Evolutionary conservation across 1,140 invertebrate genomes (phyloP).

Genomic region (Eurosta solidaginis): DNA sequence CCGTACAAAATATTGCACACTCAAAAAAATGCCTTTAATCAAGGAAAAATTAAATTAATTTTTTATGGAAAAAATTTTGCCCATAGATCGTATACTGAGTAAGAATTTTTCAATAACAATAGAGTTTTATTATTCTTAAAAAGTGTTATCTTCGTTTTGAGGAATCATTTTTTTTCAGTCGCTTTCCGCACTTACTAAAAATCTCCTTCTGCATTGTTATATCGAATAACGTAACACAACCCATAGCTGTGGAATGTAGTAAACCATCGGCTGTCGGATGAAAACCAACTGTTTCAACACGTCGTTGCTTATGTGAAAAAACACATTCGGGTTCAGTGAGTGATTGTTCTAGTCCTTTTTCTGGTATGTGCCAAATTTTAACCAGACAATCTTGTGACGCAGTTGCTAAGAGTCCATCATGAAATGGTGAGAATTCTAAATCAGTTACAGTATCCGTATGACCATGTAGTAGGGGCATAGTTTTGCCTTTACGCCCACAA

Average conservation of each 20-base stretch:
- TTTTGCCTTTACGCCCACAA: conserved; percentile 83
- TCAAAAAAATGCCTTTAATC: too few relatives aligned
- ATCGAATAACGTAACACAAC: conserved; percentile 85
- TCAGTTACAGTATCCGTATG: conserved; percentile 92
- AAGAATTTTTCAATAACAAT: too few relatives aligned
- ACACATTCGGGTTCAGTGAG: conserved; percentile 78
- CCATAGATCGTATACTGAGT: too few relatives aligned
- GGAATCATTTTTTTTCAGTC: too few relatives aligned
- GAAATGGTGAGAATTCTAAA: conserved; percentile 92
- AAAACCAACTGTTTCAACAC: conserved; percentile 85
- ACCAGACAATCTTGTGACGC: conserved; percentile 90
- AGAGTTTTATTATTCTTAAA: too few relatives aligned
- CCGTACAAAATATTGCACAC: too few relatives aligned
- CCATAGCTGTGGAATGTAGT: conserved; percentile 79
- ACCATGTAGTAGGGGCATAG: conserved; percentile 80
- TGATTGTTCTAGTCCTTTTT: conserved; percentile 77
- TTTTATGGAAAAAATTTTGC: too few relatives aligned
- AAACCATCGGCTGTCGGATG: conserved; percentile 86
- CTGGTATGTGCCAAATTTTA: conserved; percentile 85
- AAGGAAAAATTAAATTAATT: too few relatives aligned
- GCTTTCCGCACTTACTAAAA: conserved; percentile 66
- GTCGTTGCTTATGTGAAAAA: conserved; percentile 78
- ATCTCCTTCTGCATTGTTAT: conserved; percentile 80
- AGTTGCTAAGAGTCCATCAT: conserved; percentile 87
- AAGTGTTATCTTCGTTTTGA: too few relatives aligned